phyloP scores from a whole-genome alignment of 1,140 invertebrate genomes.

The Tachypleus tridentatus region DNA sequence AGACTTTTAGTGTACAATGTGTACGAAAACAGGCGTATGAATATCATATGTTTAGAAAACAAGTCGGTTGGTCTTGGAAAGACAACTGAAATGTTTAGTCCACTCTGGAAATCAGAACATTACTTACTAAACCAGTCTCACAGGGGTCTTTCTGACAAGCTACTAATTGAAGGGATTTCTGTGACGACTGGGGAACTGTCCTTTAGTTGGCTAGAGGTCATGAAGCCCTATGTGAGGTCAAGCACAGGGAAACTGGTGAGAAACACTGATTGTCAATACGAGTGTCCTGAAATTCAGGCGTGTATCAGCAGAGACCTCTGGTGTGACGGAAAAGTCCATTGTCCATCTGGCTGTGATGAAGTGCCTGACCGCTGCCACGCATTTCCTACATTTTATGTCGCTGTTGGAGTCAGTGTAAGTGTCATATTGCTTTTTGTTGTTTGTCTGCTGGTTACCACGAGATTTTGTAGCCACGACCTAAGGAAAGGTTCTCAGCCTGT shows the following conservation, averaged over 20 bases:
- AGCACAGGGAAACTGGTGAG: conserved; percentile 36
- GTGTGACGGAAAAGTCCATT: conserved; percentile 74
- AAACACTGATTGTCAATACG: conserved; percentile 50
- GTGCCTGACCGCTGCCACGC: conserved; percentile 46
- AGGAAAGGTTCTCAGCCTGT: no score
- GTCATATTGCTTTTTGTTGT: no score
- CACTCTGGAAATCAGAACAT: no score
- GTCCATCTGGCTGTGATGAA: conserved; percentile 76
- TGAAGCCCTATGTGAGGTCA: conserved; percentile 34
- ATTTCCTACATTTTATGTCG: conserved; percentile 16
- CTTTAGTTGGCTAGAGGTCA: conserved; percentile 74
- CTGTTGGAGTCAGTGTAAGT: conserved; percentile 8
- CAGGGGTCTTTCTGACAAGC: conserved; percentile 24
- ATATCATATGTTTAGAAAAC: no score
- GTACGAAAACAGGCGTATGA: no score
- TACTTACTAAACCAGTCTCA: no score
- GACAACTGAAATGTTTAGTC: no score
- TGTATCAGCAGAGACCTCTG: conserved; percentile 77
- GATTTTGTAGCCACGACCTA: no score
- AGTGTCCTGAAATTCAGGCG: conserved; percentile 70
- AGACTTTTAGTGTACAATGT: no score
- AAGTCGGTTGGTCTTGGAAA: no score
- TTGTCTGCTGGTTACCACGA: no score
- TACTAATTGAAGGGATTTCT: conserved; percentile 62
- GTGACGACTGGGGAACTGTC: conserved; percentile 48